Conservation (phyloP, 2,888 invertebrate species). For the Argyresthia albistria region DNA sequence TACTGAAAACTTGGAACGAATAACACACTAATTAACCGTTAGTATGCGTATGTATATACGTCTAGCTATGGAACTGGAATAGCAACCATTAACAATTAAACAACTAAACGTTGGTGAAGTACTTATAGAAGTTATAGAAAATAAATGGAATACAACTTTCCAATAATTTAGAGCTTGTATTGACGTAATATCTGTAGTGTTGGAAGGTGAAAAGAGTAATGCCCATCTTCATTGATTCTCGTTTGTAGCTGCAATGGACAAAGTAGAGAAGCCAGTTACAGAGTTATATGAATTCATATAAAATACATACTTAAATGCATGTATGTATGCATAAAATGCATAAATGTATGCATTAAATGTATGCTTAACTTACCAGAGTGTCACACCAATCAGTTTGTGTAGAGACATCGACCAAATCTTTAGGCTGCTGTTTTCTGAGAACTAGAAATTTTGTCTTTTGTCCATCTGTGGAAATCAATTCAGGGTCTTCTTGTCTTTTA, state of each 20-base stretch:
- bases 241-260: constrained; percentile 40
- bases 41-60: too few species aligned
- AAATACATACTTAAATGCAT: neutral
- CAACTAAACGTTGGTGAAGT: too few species aligned
- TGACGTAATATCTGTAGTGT: constrained; percentile 30
- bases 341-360: neutral
- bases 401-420: constrained; percentile 11
- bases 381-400: constrained; percentile 46
- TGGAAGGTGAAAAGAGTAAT: constrained; percentile 45
- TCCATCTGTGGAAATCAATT: too few species aligned
- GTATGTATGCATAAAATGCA: constrained; percentile 1
- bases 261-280: too few species aligned
- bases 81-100: too few species aligned
- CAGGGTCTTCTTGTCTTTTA: too few species aligned
- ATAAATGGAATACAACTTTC: too few species aligned
- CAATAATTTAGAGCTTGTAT: constrained; percentile 17
- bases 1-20: too few species aligned
- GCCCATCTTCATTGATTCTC: constrained; percentile 31
- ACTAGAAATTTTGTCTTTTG: neutral
- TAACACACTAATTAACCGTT: too few species aligned
- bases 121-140: too few species aligned
- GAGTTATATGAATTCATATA: too few species aligned
- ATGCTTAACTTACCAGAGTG: constrained; percentile 30
- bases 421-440: neutral
- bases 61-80: too few species aligned